Evolutionary conservation across 2,113 vertebrate genomes (phyloP), one percentile per base, ranked within the genome.

Genomic region (Sinocyclocheilus anshuiensis): DNA sequence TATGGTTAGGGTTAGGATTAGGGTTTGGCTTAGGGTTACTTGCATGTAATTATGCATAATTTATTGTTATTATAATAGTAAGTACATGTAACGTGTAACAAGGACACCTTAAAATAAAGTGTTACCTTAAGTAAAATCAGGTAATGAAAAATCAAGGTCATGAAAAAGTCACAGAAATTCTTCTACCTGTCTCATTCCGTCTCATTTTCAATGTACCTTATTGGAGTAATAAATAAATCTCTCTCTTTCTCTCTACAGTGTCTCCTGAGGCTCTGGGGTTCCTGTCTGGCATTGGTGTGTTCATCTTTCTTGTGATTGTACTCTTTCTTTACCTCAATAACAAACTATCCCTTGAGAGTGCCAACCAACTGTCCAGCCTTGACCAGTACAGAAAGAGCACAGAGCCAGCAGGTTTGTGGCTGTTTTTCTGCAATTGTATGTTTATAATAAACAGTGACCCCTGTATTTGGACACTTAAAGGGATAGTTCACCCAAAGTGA

Each of bases 241-340:
- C 50, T 55, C 90, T 84, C 74, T 92, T 75, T 91, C 91, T 88
- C 82, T 94, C 93, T 86, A 86, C 92, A 99, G 98, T 99, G 81
- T 99, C 98, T 94, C 98, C 98, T 86, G 98, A 99, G 93, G 97
- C 97, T 88, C 95, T 98, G 91, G 98, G 98, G 87, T 97, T 99
- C 93, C 94, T 99, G 88, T 97, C 98, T 48, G 97, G 97, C 78
- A 95, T 99, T 0, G 97, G 96, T 1, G 94, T 99, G 88, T 97
- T 99, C 94, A 96, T 98, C 92, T 90, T 98, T 93, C 95, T 99
- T 86, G 95, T 99, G 96, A 94, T 98, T 85, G 92, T 99, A 50
- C 95, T 99, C 89, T 98, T 99, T 94, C 94, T 98, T 89, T 99
- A 97, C 93, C 96, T 99, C 93, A 99, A 97, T 93, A 99, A 97